Percentiles rank a stretch among this genome's conserved stretches.
Conservation (phyloP, 2,888 invertebrate genomes). For the Morpho helenor region DNA sequence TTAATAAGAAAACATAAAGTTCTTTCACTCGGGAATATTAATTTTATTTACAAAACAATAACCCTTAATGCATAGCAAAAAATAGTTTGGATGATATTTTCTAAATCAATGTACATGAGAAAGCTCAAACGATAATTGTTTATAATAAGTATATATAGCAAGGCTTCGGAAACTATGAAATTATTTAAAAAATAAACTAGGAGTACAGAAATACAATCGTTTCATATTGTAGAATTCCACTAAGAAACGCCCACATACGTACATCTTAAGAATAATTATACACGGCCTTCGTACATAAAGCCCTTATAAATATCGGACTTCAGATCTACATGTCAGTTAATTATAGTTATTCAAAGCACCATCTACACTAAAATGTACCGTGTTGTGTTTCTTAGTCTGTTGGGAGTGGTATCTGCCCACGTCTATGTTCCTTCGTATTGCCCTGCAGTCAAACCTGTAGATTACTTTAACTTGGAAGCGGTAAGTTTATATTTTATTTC, state of each 20-base stretch:
- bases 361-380: slow-evolving; percentile 42
- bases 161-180: no score
- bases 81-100: no score
- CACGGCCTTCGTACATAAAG: not conserved
- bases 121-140: no score
- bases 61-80: no score
- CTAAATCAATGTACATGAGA: no score
- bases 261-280: no score
- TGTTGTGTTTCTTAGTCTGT: slow-evolving; percentile 41
- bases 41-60: no score
- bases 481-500: slow-evolving; percentile 29
- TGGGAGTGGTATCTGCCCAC: slow-evolving; percentile 47
- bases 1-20: no score
- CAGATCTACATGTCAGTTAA: not conserved
- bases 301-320: slow-evolving; percentile 3
- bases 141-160: no score
- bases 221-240: not conserved
- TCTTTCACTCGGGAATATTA: no score
- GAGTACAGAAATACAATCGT: not conserved
- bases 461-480: slow-evolving; percentile 54
- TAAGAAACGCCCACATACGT: not conserved
- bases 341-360: slow-evolving; percentile 27
- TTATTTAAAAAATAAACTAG: no score
- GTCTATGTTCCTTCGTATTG: slow-evolving; percentile 51
- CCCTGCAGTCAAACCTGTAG: slow-evolving; percentile 52